phyloP scores from a whole-genome alignment of 2,113 vertebrate genomes.

The Vulpes lagopus region DNA sequence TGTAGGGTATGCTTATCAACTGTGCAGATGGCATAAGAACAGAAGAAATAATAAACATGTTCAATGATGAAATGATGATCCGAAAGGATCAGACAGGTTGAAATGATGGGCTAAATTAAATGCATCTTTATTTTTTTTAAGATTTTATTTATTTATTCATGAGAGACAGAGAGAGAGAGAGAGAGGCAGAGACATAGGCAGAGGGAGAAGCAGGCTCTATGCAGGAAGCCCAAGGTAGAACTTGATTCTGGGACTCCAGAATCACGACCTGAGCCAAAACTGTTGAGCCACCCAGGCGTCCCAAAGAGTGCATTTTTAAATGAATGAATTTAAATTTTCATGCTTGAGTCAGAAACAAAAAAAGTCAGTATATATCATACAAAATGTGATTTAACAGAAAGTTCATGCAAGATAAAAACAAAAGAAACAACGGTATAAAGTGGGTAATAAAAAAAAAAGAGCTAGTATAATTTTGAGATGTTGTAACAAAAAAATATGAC shows the following conservation, averaged over 20 bases:
- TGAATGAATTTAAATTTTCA: background rate
- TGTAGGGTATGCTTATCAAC: background rate
- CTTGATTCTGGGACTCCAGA: no score
- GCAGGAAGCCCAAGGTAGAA: no score
- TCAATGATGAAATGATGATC: slow-evolving; percentile 31
- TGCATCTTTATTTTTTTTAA: no score
- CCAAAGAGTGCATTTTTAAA: background rate
- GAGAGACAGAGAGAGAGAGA: no score
- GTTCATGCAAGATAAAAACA: slow-evolving; percentile 9
- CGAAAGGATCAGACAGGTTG: background rate
- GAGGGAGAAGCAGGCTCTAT: no score
- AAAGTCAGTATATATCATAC: background rate
- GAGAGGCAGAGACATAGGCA: no score
- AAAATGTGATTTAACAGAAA: background rate
- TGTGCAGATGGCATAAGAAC: slow-evolving; percentile 13
- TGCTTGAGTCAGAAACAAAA: background rate
- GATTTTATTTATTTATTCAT: no score
- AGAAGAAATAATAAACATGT: slow-evolving; percentile 6
- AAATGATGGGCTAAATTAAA: background rate
- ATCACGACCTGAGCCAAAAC: no score
- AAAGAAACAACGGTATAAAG: background rate
- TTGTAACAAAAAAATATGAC: background rate
- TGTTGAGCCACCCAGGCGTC: no score
- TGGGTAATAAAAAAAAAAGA: background rate
- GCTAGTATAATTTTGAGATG: background rate